Evolutionary conservation across 2,797 vertebrate genomes (phyloP).

Genomic region (Rhinatrema bivittatum): DNA sequence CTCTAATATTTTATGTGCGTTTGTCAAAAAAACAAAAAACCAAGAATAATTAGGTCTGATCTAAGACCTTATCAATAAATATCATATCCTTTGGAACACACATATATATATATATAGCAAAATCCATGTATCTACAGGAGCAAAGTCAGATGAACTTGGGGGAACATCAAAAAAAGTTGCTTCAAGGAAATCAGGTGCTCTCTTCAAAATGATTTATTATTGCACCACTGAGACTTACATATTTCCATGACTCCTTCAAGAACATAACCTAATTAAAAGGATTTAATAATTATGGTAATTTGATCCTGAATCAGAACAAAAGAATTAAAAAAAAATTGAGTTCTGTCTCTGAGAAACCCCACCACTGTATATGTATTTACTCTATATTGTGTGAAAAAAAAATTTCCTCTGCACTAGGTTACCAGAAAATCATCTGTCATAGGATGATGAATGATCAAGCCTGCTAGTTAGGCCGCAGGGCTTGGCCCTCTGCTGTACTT

Average conservation of each 20-base stretch:
- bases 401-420: conserved; percentile 2
- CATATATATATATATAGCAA: too few relatives aligned
- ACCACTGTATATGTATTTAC: background rate
- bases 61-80: too few relatives aligned
- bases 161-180: too few relatives aligned
- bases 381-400: background rate
- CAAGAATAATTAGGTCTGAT: too few relatives aligned
- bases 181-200: background rate
- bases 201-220: background rate
- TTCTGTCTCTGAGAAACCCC: background rate
- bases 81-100: too few relatives aligned
- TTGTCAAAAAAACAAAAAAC: background rate
- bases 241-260: background rate
- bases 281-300: conserved; percentile 7
- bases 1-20: background rate
- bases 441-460: conserved; percentile 56
- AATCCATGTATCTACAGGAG: too few relatives aligned
- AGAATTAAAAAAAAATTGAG: conserved; percentile 3
- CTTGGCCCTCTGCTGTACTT: conserved; percentile 53
- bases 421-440: conserved; percentile 35
- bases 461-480: conserved; percentile 62
- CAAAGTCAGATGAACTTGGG: too few relatives aligned
- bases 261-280: background rate
- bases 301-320: background rate
- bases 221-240: background rate